Conservation (phyloP, 2,113 vertebrate genomes). For the Cathartes aura region DNA sequence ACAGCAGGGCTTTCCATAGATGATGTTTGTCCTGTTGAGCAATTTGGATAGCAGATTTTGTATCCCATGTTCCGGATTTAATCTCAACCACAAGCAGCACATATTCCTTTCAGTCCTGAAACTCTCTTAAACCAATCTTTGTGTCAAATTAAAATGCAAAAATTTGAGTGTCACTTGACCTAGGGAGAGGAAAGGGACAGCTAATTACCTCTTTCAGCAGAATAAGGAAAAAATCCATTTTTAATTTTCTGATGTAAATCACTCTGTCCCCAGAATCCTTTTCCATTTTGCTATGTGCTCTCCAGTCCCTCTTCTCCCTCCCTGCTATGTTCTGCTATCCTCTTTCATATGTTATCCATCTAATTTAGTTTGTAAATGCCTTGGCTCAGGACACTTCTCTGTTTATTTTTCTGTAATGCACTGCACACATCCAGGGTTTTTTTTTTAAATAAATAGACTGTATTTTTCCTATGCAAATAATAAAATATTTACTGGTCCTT, state of each 20-base stretch:
- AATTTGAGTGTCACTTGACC: neutral
- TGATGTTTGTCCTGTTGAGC: constrained; percentile 1
- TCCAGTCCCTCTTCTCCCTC: neutral
- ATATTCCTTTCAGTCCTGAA: neutral
- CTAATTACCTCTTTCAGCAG: neutral
- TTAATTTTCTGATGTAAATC: neutral
- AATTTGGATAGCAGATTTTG: constrained; percentile 18
- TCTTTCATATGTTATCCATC: neutral
- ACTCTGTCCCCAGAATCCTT: neutral
- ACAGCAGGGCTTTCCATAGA: constrained; percentile 1
- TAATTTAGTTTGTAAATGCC: neutral
- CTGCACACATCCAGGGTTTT: neutral
- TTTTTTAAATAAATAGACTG: neutral
- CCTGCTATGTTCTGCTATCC: neutral
- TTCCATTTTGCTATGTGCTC: neutral
- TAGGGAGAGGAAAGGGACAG: neutral
- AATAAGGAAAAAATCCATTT: neutral
- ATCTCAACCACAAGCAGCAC: neutral
- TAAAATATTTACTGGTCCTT: neutral
- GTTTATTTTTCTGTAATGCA: neutral
- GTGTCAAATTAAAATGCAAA: neutral
- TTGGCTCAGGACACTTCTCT: neutral
- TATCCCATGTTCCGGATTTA: neutral
- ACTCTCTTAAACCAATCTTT: neutral
- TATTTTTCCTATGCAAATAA: neutral